phyloP scores from a whole-genome alignment of 2,888 invertebrate genomes.

The Noctua fimbriata region DNA sequence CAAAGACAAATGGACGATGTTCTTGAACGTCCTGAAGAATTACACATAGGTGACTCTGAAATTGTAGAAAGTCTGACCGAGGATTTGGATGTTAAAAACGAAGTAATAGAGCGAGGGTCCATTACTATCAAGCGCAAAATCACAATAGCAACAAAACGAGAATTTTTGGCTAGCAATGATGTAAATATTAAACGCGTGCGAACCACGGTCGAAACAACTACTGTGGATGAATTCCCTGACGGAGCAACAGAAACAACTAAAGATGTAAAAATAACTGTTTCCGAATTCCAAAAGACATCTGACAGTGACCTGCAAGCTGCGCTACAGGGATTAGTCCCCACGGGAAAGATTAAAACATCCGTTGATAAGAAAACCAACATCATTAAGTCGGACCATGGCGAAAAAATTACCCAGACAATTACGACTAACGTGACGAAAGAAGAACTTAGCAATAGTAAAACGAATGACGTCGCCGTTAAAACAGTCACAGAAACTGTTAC shows the following conservation, averaged over 20 bases:
- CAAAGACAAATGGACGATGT: slow-evolving; percentile 67
- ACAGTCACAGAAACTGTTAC: slow-evolving; percentile 87
- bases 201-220: slow-evolving; percentile 89
- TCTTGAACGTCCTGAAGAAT: slow-evolving; percentile 71
- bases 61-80: slow-evolving; percentile 83
- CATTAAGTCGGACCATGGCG: slow-evolving; percentile 84
- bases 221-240: slow-evolving; percentile 87
- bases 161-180: slow-evolving; percentile 88
- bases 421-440: slow-evolving; percentile 87
- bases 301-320: slow-evolving; percentile 87
- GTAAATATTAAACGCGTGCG: slow-evolving; percentile 89
- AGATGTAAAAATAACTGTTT: slow-evolving; percentile 89
- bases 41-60: slow-evolving; percentile 80
- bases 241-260: slow-evolving; percentile 90
- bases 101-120: slow-evolving; percentile 80
- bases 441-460: slow-evolving; percentile 82
- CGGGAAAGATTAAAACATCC: slow-evolving; percentile 85
- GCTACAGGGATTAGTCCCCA: slow-evolving; percentile 82
- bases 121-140: slow-evolving; percentile 83
- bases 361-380: slow-evolving; percentile 88
- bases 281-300: slow-evolving; percentile 87
- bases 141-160: slow-evolving; percentile 86
- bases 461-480: slow-evolving; percentile 86
- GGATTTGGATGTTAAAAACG: slow-evolving; percentile 84
- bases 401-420: slow-evolving; percentile 84